Evolutionary conservation across 2,888 invertebrate species (phyloP).

Genomic region (Sphecodes monilicornis): DNA sequence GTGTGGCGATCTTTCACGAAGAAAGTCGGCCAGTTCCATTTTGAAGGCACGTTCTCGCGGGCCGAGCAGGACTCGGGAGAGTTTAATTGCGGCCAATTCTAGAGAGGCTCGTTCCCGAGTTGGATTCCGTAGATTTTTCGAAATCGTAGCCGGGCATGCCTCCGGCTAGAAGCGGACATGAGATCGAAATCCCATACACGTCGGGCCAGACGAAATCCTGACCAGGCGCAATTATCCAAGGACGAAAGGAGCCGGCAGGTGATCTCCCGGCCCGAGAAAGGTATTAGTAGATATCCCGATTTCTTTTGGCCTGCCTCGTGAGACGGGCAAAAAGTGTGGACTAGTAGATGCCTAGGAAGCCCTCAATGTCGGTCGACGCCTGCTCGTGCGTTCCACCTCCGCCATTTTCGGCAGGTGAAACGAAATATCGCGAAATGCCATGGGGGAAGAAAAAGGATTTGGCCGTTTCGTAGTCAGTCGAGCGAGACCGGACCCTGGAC

Average conservation of each 20-base stretch:
- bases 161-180: conserved; percentile 41
- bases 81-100: conserved; percentile 56
- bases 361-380: conserved; percentile 65
- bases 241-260: conserved; percentile 81
- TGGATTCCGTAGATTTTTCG: conserved; percentile 57
- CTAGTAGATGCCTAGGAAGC: conserved; percentile 78
- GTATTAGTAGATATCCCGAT: conserved; percentile 79
- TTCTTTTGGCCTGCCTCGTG: conserved; percentile 69
- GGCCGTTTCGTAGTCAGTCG: conserved; percentile 57
- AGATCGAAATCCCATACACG: conserved; percentile 20
- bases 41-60: background rate
- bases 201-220: conserved; percentile 50
- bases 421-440: conserved; percentile 73
- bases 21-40: conserved; percentile 5
- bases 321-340: conserved; percentile 79
- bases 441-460: conserved; percentile 68
- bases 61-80: conserved; percentile 29
- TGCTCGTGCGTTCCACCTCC: conserved; percentile 64
- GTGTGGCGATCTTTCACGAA: background rate
- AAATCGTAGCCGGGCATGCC: conserved; percentile 46
- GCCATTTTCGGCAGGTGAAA: conserved; percentile 81
- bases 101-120: background rate
- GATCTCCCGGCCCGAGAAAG: conserved; percentile 73
- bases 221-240: conserved; percentile 80
- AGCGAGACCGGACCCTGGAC: conserved; percentile 61